These are phyloP conservation scores for Sylvilagus bachmani DNA, from an alignment of 2,113 vertebrate species.

Conservation along the genomic window DNA sequence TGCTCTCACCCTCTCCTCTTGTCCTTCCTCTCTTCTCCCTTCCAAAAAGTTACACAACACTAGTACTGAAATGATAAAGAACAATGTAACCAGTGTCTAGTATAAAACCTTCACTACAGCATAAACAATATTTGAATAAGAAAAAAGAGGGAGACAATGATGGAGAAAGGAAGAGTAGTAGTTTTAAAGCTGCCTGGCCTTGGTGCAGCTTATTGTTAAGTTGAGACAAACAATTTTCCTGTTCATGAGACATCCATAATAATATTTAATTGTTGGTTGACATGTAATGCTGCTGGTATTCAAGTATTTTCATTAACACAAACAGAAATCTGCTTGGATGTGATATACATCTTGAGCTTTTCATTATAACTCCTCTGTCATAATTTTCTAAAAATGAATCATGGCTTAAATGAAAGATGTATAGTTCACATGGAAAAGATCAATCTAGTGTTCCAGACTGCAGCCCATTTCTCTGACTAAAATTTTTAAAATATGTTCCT, in stretches of 20 bases:
- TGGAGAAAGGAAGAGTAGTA: neutral
- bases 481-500: neutral
- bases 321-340: neutral
- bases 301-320: constrained; percentile 9
- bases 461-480: constrained; percentile 62
- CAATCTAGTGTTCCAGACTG: neutral
- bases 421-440: neutral
- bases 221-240: neutral
- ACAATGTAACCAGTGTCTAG: neutral
- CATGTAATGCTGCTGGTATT: neutral
- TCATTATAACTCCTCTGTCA: neutral
- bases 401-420: constrained; percentile 41
- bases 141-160: neutral
- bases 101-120: neutral
- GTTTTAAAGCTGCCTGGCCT: constrained; percentile 6
- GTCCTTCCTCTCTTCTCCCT: neutral
- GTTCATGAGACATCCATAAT: neutral
- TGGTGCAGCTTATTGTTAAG: neutral
- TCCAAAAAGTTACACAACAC: neutral
- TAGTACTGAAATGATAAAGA: constrained; percentile 23
- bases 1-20: neutral
- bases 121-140: constrained; percentile 18
- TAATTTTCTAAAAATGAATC: constrained; percentile 23
- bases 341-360: neutral
- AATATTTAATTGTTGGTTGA: neutral